A percentile compares a stretch with the other conserved stretches of the same genome.
phyloP scores from a whole-genome alignment of 2,113 vertebrate genomes.

The Rhegmatorhina hoffmannsi region DNA sequence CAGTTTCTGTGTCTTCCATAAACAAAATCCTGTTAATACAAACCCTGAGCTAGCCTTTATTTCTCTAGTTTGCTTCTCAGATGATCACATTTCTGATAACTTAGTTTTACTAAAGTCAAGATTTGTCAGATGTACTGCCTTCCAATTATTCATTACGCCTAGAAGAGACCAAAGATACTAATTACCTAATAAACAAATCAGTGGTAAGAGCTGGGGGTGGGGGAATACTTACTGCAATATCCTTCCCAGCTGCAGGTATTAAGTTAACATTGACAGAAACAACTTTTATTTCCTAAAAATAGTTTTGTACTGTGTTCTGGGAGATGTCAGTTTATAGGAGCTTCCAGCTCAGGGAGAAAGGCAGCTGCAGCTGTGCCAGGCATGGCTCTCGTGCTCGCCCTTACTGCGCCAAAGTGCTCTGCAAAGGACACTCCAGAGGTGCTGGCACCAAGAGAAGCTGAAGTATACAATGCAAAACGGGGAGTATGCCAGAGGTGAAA shows the following conservation, averaged over 20 bases:
- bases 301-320: background rate
- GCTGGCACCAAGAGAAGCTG: background rate
- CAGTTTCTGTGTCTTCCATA: background rate
- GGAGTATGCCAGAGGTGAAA: background rate
- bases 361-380: background rate
- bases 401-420: background rate
- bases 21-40: background rate
- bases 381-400: fast-evolving
- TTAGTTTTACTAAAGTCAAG: background rate
- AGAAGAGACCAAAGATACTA: background rate
- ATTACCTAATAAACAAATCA: background rate
- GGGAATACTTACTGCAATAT: background rate
- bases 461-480: background rate
- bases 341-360: background rate
- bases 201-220: background rate
- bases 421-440: background rate
- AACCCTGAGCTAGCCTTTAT: background rate
- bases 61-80: background rate
- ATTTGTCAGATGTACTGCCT: background rate
- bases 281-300: background rate
- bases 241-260: background rate
- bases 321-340: background rate
- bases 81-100: background rate
- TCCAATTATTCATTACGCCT: background rate
- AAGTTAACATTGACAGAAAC: fast-evolving